A percentile compares a stretch with the other conserved stretches of the same genome.
These are phyloP conservation scores for Pelobates fuscus DNA, from an alignment of 2,113 vertebrate species.

Conservation along the genomic window DNA sequence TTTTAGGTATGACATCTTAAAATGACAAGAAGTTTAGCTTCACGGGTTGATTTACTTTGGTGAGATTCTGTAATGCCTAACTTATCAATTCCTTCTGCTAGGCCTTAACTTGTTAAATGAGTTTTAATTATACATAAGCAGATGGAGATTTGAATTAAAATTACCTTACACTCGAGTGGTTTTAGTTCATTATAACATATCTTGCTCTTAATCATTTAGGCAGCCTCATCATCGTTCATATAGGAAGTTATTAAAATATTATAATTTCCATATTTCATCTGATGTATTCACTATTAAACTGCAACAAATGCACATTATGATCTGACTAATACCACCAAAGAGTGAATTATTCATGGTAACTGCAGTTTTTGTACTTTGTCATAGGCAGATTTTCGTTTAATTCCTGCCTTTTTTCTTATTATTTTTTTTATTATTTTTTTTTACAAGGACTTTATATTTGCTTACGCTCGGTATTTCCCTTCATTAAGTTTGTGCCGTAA, in stretches of 20 bases:
- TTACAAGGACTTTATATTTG: slow-evolving; percentile 68
- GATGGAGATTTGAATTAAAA: slow-evolving; percentile 94
- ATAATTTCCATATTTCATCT: slow-evolving; percentile 81
- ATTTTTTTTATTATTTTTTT: slow-evolving; percentile 56
- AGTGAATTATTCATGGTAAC: slow-evolving; percentile 74
- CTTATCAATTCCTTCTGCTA: slow-evolving; percentile 79
- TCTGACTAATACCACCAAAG: slow-evolving; percentile 67
- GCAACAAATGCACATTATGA: slow-evolving; percentile 72
- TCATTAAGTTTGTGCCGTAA: slow-evolving; percentile 61
- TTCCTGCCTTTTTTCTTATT: no score
- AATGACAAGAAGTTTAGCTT: slow-evolving; percentile 31
- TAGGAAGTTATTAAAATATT: slow-evolving; percentile 80
- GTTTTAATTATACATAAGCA: slow-evolving; percentile 88
- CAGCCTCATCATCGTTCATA: slow-evolving; percentile 80
- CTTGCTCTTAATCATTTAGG: slow-evolving; percentile 86
- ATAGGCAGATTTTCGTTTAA: slow-evolving; percentile 49
- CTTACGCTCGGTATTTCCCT: slow-evolving; percentile 56
- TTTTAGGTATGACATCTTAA: no score
- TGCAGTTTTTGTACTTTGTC: slow-evolving; percentile 68
- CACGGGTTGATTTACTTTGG: slow-evolving; percentile 77
- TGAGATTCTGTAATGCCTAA: slow-evolving; percentile 75
- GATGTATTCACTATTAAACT: slow-evolving; percentile 76
- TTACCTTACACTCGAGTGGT: slow-evolving; percentile 84
- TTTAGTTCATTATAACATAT: slow-evolving; percentile 92
- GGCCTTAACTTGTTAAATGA: slow-evolving; percentile 88